Conservation (phyloP, 2,888 invertebrate species). For the Thecocarcelia acutangulata region DNA sequence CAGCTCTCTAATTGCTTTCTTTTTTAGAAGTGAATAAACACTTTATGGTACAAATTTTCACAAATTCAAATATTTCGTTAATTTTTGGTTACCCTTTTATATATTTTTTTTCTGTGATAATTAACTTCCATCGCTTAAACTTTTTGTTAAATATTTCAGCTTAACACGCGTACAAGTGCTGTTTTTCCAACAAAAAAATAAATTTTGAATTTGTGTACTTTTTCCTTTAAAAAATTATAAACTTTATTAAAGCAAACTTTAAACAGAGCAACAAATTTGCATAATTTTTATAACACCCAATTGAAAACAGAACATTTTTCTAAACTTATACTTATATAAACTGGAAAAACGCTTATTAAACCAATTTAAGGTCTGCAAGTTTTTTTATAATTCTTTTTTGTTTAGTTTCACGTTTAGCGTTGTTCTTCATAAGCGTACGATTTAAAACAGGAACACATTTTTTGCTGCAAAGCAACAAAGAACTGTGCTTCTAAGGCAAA, state of each 20-base stretch:
- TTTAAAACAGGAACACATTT: not conserved
- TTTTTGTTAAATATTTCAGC: constrained; percentile 35
- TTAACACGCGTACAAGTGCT: constrained; percentile 51
- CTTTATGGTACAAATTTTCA: too few species aligned
- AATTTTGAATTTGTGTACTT: too few species aligned
- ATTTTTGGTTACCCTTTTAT: not conserved
- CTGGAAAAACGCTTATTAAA: constrained; percentile 8
- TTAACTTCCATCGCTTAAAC: constrained; percentile 50
- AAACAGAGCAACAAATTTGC: constrained; percentile 28
- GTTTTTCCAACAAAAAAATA: not conserved
- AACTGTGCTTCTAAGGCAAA: too few species aligned
- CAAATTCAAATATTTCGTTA: too few species aligned
- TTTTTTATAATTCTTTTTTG: not conserved
- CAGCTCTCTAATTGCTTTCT: too few species aligned
- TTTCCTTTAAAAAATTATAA: too few species aligned
- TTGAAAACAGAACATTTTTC: constrained; percentile 22
- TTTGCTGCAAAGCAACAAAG: not conserved
- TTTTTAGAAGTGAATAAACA: too few species aligned
- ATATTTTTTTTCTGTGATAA: constrained; percentile 25
- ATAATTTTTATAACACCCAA: constrained; percentile 58
- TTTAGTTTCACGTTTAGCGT: not conserved
- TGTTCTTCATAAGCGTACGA: not conserved
- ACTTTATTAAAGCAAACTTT: not conserved
- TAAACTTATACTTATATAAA: not conserved
- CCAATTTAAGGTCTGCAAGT: too few species aligned